Percentiles rank a stretch among this genome's conserved stretches.
These are phyloP conservation scores for Drosophila seclusa DNA, from an alignment of 2,888 invertebrate species.

Conservation along the genomic window DNA sequence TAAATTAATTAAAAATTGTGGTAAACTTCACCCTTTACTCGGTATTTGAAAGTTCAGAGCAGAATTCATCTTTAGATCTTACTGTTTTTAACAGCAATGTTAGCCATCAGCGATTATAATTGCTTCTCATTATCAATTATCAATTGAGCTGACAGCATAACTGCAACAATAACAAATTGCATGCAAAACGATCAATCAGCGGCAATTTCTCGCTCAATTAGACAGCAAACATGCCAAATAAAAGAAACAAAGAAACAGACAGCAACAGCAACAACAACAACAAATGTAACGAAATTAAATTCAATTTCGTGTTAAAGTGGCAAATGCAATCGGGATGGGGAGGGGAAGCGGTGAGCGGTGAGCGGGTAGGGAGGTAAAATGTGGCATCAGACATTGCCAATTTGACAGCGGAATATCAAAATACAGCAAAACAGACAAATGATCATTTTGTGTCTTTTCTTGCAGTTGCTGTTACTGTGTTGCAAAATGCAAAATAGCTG, in stretches of 20 bases:
- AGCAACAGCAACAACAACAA: slow-evolving; percentile 14
- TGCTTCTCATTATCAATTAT: slow-evolving; percentile 19
- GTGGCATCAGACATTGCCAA: slow-evolving; percentile 61
- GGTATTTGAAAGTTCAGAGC: neutral
- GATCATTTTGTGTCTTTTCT: slow-evolving; percentile 40
- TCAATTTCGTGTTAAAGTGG: slow-evolving; percentile 79
- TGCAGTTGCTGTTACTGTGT: slow-evolving; percentile 28
- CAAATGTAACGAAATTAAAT: slow-evolving; percentile 68
- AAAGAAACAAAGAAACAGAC: slow-evolving; percentile 45
- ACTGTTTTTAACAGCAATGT: neutral
- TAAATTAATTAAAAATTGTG: neutral
- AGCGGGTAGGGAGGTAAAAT: neutral
- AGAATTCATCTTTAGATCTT: neutral
- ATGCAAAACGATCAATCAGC: slow-evolving; percentile 84
- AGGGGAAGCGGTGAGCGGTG: neutral
- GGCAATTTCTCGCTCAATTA: slow-evolving; percentile 84
- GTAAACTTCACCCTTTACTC: neutral
- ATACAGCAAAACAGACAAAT: slow-evolving; percentile 62
- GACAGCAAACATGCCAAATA: slow-evolving; percentile 78
- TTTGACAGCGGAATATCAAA: slow-evolving; percentile 75
- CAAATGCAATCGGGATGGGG: slow-evolving; percentile 42
- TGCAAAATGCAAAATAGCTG: slow-evolving; percentile 72
- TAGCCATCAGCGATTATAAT: neutral
- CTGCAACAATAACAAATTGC: slow-evolving; percentile 62
- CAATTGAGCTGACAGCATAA: slow-evolving; percentile 31